These are phyloP conservation scores for Oscheius sp. DNA, from an alignment of 1,140 invertebrate species.

Conservation along the genomic window DNA sequence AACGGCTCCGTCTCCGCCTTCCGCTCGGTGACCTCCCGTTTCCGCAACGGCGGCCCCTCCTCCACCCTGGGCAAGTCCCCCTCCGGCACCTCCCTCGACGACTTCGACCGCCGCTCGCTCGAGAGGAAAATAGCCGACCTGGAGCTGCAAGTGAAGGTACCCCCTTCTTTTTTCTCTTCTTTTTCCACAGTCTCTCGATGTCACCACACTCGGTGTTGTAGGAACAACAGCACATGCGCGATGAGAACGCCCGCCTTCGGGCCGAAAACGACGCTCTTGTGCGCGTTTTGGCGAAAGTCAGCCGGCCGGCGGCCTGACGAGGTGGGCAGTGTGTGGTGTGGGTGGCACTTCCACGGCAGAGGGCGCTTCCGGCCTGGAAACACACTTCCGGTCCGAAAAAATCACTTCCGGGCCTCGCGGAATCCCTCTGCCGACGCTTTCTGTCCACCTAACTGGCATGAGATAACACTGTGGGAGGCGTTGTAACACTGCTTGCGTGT, in stretches of 20 bases:
- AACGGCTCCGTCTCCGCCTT: not conserved
- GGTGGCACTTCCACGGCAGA: not conserved
- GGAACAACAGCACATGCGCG: constrained; percentile 15
- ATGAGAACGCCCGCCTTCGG: constrained; percentile 15
- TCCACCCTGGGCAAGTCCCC: constrained; percentile 14
- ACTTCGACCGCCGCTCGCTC: constrained; percentile 27
- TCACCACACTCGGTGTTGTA: not conserved
- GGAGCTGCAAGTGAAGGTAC: constrained; percentile 37
- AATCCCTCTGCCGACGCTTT: not conserved
- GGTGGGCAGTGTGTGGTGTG: not conserved
- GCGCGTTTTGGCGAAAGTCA: constrained; percentile 21
- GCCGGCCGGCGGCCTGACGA: not conserved
- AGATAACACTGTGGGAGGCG: no score
- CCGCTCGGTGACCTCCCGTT: constrained; percentile 1
- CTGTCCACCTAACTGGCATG: not conserved
- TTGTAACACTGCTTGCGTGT: no score
- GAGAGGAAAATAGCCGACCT: constrained; percentile 36
- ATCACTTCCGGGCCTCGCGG: no score
- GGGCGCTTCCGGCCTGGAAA: no score
- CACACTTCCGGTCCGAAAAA: no score
- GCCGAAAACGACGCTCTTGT: constrained; percentile 29
- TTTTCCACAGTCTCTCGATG: not conserved
- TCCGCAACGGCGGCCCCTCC: constrained; percentile 12
- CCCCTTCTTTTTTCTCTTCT: not conserved
- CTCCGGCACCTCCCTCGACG: constrained; percentile 29